These are phyloP conservation scores for Sebastes fasciatus DNA, from an alignment of 2,113 vertebrate species.

Conservation along the genomic window DNA sequence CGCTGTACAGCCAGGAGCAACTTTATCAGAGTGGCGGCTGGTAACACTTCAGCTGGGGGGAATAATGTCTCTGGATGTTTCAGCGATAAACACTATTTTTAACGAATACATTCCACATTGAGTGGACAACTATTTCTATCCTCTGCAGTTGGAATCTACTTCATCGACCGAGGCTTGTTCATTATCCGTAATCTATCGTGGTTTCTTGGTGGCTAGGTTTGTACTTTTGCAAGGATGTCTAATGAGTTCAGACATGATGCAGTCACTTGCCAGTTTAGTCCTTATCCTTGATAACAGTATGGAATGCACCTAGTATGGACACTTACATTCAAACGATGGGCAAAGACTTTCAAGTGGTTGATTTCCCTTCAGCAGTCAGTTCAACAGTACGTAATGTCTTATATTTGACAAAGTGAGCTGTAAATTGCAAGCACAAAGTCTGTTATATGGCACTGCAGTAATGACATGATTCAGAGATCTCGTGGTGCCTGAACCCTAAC, in stretches of 20 bases:
- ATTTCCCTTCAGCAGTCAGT: not conserved
- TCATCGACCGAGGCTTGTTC: not conserved
- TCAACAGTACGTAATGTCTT: not conserved
- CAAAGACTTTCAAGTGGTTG: not conserved
- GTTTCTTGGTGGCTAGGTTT: not conserved
- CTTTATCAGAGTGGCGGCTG: not conserved
- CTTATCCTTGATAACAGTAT: not conserved
- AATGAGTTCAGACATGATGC: not conserved
- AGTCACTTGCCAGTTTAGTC: not conserved
- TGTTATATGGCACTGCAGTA: not conserved
- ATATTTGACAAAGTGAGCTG: not conserved
- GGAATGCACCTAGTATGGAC: not conserved
- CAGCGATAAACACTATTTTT: not conserved
- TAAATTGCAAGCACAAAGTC: not conserved
- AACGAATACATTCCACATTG: not conserved
- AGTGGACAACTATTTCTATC: not conserved
- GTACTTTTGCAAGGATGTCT: not conserved
- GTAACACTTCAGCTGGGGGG: not conserved
- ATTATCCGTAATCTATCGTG: not conserved
- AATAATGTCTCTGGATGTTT: not conserved
- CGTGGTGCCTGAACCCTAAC: not conserved
- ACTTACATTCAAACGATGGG: not conserved
- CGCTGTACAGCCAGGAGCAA: not conserved
- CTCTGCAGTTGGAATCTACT: not conserved
- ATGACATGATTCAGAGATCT: constrained; percentile 28